Evolutionary conservation across 2,797 vertebrate species (phyloP).

Genomic region (Darevskia mixta): DNA sequence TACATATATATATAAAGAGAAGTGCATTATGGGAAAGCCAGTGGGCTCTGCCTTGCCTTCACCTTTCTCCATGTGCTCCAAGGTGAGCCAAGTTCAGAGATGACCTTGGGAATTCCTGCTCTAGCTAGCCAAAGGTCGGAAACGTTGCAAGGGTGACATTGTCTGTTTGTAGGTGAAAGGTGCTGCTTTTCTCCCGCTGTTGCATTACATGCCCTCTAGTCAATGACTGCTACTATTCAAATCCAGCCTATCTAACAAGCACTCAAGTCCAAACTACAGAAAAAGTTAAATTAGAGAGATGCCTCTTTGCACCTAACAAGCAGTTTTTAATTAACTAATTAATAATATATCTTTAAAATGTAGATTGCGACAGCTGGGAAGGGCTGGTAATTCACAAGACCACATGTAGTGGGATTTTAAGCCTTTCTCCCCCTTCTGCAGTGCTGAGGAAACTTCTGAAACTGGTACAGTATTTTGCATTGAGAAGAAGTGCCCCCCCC

Average conservation of each 20-base stretch:
- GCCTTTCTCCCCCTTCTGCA: too few relatives aligned
- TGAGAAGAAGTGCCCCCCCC: background rate
- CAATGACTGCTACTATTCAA: background rate
- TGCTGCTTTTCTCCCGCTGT: background rate
- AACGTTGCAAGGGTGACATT: too few relatives aligned
- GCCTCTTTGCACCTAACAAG: background rate
- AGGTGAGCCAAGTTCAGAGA: background rate
- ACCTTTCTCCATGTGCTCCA: background rate
- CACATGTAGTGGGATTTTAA: too few relatives aligned
- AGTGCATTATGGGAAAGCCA: background rate
- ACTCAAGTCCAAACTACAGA: too few relatives aligned
- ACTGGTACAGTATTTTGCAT: background rate
- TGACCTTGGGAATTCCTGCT: constrained; percentile 34
- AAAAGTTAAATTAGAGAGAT: too few relatives aligned
- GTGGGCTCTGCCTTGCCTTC: background rate
- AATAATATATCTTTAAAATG: background rate
- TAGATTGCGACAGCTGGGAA: background rate
- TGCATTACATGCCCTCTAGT: background rate
- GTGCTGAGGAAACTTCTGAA: background rate
- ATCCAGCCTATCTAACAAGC: background rate
- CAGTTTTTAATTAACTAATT: background rate
- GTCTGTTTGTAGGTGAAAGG: background rate
- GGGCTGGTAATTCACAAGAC: background rate
- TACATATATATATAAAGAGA: background rate
- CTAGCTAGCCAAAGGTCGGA: background rate